These are phyloP conservation scores for Parazoanthus darwini DNA, from an alignment of 92 coral and sea anemone genomes.

Conservation along the genomic window DNA sequence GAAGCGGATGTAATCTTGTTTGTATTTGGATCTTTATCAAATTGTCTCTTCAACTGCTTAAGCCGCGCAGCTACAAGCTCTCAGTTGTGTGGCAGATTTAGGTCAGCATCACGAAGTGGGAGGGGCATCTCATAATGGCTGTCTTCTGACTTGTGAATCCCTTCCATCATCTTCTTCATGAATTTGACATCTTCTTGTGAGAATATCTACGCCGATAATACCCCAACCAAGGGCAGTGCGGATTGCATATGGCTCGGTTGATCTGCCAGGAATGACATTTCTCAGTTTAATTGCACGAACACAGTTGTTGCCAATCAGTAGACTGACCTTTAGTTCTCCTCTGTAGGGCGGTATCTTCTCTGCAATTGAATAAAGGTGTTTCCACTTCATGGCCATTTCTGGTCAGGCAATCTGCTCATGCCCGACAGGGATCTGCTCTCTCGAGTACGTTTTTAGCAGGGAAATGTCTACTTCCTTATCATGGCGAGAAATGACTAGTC, in stretches of 20 bases:
- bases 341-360: conserved; percentile 53
- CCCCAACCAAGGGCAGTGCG: background rate
- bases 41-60: conserved; percentile 23
- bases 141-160: conserved; percentile 44
- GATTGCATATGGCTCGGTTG: background rate
- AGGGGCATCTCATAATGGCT: conserved; percentile 59
- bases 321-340: conserved; percentile 32
- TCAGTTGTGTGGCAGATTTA: conserved; percentile 47
- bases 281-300: background rate
- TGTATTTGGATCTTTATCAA: conserved; percentile 41
- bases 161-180: conserved; percentile 32
- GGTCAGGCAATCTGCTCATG: conserved; percentile 62
- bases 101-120: conserved; percentile 43
- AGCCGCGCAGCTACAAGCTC: conserved; percentile 47
- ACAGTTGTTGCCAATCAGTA: conserved; percentile 5
- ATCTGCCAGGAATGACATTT: background rate
- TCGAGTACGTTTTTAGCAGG: conserved; percentile 60
- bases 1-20: conserved; percentile 26
- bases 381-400: conserved; percentile 53
- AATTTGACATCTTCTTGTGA: conserved; percentile 55
- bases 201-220: background rate
- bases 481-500: conserved; percentile 45
- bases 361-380: conserved; percentile 52
- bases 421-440: conserved; percentile 52
- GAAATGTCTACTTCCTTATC: conserved; percentile 44